Evolutionary conservation across 2,113 vertebrate species (phyloP).

Genomic region (Pavo muticus): DNA sequence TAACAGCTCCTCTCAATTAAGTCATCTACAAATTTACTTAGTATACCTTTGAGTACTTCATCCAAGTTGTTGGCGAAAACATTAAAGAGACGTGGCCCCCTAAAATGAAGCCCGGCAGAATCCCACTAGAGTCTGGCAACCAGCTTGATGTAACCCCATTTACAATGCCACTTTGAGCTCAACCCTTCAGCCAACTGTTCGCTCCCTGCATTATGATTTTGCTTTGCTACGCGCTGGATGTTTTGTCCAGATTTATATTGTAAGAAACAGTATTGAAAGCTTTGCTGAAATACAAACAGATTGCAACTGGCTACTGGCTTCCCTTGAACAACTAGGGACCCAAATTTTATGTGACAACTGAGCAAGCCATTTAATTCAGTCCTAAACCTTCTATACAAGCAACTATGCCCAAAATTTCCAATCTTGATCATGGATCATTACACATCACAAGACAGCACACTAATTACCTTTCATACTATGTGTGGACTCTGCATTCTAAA

Average conservation of each 20-base stretch:
- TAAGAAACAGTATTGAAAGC: too few species aligned
- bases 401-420: background rate
- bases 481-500: background rate
- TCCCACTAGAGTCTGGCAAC: background rate
- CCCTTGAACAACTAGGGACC: background rate
- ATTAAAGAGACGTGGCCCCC: background rate
- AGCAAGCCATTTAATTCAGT: background rate
- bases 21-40: background rate
- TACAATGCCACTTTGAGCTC: background rate
- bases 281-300: too few species aligned
- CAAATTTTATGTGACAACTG: background rate
- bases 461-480: background rate
- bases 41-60: background rate
- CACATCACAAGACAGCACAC: background rate
- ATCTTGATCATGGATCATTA: background rate
- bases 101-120: background rate
- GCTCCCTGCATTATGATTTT: too few species aligned
- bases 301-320: background rate
- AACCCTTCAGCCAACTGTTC: too few species aligned
- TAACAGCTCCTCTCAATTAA: too few species aligned
- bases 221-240: too few species aligned
- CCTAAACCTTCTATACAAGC: background rate
- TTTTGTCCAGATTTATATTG: too few species aligned
- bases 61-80: background rate
- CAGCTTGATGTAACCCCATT: background rate